These are phyloP conservation scores for Danio kyathit DNA, from an alignment of 2,797 vertebrate genomes.

Conservation along the genomic window DNA sequence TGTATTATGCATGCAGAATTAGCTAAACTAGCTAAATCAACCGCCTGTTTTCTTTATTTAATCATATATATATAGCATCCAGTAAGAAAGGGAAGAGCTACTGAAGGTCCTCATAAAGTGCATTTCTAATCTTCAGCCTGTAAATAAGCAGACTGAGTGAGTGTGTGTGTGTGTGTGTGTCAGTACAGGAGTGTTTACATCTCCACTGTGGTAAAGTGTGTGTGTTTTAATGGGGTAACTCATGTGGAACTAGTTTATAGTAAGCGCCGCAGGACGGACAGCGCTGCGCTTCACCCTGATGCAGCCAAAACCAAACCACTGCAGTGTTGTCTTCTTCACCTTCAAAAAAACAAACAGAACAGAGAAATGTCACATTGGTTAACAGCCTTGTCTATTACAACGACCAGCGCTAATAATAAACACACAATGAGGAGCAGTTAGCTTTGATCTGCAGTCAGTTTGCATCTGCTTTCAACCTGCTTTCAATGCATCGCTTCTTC, in stretches of 20 bases:
- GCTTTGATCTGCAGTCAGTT: too few relatives aligned
- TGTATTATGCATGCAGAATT: too few relatives aligned
- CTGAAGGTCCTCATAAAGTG: background rate
- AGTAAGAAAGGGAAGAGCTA: background rate
- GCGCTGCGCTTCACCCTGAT: conserved; percentile 78
- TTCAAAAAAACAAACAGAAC: conserved; percentile 50
- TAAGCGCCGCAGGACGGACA: conserved; percentile 79
- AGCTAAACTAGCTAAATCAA: too few relatives aligned
- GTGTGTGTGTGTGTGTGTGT: conserved; percentile 43
- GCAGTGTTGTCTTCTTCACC: conserved; percentile 80
- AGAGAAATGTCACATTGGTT: background rate
- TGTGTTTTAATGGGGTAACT: conserved; percentile 34
- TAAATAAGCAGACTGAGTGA: too few relatives aligned
- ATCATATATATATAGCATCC: background rate
- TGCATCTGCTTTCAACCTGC: too few relatives aligned
- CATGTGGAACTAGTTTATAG: conserved; percentile 76
- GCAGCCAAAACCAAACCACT: conserved; percentile 82
- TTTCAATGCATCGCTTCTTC: too few relatives aligned
- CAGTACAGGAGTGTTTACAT: conserved; percentile 15
- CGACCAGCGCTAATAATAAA: background rate
- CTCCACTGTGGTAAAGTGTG: background rate
- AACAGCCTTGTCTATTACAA: background rate
- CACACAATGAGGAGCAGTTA: too few relatives aligned
- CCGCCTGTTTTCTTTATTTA: background rate
- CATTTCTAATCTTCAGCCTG: background rate